A percentile compares a stretch with the other conserved stretches of the same genome.
Conservation (phyloP, 2,888 invertebrate genomes). For the Pollenia labialis region DNA sequence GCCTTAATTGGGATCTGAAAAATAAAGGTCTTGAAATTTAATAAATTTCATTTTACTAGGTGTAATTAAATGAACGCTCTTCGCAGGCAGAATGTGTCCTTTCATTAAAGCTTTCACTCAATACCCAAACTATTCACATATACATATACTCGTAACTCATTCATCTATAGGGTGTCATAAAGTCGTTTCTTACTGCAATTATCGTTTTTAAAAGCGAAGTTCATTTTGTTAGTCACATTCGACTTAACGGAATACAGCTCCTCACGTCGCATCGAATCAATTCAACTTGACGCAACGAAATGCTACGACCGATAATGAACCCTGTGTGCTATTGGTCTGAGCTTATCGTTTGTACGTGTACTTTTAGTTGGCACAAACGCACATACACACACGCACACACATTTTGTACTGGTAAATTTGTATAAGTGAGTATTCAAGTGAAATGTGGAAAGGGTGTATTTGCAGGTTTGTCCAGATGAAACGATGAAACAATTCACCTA, state of each 20-base stretch:
- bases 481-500: conserved; percentile 41
- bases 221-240: not conserved
- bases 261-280: conserved; percentile 6
- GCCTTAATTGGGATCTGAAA: no score
- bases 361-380: not conserved
- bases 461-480: not conserved
- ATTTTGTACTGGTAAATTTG: not conserved
- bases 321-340: conserved; percentile 39
- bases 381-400: not conserved
- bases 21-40: no score
- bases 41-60: no score
- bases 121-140: no score
- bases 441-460: not conserved
- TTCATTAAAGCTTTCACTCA: no score
- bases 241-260: not conserved
- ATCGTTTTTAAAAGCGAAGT: not conserved
- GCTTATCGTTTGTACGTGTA: conserved; percentile 48
- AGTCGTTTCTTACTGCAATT: no score
- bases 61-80: no score
- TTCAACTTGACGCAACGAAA: conserved; percentile 14
- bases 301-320: conserved; percentile 54
- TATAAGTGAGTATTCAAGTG: not conserved
- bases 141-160: no score
- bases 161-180: no score
- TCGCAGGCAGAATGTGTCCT: no score